Percentiles rank a stretch among this genome's conserved stretches.
Conservation (phyloP, 2,797 vertebrate species). For the Acestrorhynchus altus region DNA sequence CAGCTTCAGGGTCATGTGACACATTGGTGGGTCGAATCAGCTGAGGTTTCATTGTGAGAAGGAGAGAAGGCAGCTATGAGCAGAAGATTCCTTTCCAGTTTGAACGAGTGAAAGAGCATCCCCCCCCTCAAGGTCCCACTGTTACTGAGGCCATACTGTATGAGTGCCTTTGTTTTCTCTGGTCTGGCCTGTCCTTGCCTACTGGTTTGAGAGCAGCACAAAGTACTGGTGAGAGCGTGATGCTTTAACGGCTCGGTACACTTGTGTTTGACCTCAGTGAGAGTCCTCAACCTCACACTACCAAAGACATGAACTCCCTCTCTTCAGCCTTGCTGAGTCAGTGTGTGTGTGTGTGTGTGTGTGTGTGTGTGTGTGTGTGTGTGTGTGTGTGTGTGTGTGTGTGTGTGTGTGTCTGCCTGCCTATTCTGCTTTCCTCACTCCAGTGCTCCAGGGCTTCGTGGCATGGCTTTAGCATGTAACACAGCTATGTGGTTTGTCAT, state of each 20-base stretch:
- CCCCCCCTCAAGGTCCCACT: slow-evolving; percentile 15
- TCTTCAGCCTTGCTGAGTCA: slow-evolving; percentile 30
- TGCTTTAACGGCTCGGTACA: slow-evolving; percentile 89
- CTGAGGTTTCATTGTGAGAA: slow-evolving; percentile 55
- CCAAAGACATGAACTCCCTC: slow-evolving; percentile 47
- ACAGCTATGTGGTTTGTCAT: slow-evolving; percentile 14
- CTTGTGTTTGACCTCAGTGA: slow-evolving; percentile 93
- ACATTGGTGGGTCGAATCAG: slow-evolving; percentile 55
- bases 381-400: slow-evolving; percentile 23
- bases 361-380: slow-evolving; percentile 16
- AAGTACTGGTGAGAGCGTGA: slow-evolving; percentile 90
- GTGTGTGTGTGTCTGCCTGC: slow-evolving; percentile 21
- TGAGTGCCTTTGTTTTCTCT: slow-evolving; percentile 36
- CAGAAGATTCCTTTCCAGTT: slow-evolving; percentile 45
- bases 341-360: slow-evolving; percentile 25
- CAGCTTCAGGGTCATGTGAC: slow-evolving; percentile 65
- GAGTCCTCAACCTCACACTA: slow-evolving; percentile 79
- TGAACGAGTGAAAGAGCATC: slow-evolving; percentile 23
- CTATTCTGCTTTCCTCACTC: not conserved
- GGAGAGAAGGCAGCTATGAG: slow-evolving; percentile 57
- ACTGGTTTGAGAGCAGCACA: slow-evolving; percentile 90
- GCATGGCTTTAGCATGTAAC: slow-evolving; percentile 30
- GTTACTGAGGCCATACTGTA: slow-evolving; percentile 30
- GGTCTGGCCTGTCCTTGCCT: slow-evolving; percentile 60
- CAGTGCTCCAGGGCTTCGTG: not conserved